Evolutionary conservation across 2,888 invertebrate genomes (phyloP), one percentile per base, ranked within the genome.

Genomic region (Machimus rusticus): DNA sequence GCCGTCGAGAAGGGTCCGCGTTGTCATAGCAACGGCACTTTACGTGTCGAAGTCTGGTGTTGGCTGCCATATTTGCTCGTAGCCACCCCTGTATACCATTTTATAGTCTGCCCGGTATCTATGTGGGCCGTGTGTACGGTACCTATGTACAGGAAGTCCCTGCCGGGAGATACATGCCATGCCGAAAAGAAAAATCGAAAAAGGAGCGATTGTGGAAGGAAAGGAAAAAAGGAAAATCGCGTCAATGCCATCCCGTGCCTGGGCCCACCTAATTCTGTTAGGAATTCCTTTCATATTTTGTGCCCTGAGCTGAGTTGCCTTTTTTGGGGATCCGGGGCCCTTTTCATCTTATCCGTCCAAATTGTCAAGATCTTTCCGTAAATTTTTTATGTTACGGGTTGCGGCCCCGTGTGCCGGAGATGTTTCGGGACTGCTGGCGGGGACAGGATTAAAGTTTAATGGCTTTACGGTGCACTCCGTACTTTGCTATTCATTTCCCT

Each of bases 31-130:
- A 92, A 91, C 91, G 91, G 90, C 92, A 92, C 92, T 92, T 91
- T 92, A 92, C 92, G 92, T 92, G 92, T 92, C 92, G 92, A 91
- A 91, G 91, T 90, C 91, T 92, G 92, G 92, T 92, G 92, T 92
- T 91, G 92, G 92, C 92, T 92, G 92, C 92, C 92, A 92, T 92
- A 92, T 92, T 92, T 92, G 92, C 92, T 92, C 91, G 91, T 91
- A 90, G 91, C 90, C 89, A 89, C 89, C 89, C 89, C 87, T 87
- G 86, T 86, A 79, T 78, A 76, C 86, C 86, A 55, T 86, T 86
- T 86, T 76, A 77, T 51, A 55, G 77, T 78, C 86, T 84, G 84
- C 37, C 66, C 37, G 19, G 77, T 43, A 55, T 55, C 51, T 55
- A 55, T 55, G 55, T 34, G 55, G 28, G 31, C 39, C 39, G 39